phyloP scores from a whole-genome alignment of 2,888 invertebrate species.

The Acanthosepion esculentum region DNA sequence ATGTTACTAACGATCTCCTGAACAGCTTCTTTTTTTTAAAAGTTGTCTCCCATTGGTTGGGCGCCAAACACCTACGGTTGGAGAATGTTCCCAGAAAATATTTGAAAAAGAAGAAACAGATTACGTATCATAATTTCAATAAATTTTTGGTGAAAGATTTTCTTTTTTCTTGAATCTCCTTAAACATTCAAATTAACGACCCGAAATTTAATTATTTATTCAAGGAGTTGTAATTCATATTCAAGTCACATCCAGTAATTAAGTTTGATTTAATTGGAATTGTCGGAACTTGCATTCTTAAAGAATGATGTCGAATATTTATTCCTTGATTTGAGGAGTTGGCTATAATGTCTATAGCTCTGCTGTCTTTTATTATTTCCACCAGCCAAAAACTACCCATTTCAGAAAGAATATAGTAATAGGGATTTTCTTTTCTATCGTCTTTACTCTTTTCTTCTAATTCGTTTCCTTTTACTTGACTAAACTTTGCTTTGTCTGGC shows the following conservation, averaged over 20 bases:
- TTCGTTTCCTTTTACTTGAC: not conserved
- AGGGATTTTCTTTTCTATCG: too few relatives aligned
- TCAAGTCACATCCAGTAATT: conserved; percentile 5
- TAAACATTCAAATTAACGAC: not conserved
- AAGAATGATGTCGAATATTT: not conserved
- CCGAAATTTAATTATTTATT: not conserved
- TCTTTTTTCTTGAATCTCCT: not conserved
- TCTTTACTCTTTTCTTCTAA: too few relatives aligned
- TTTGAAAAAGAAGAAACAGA: not conserved
- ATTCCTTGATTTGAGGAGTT: not conserved
- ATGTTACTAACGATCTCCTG: not conserved
- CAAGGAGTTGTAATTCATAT: not conserved
- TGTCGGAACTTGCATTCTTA: not conserved
- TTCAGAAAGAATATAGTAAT: not conserved
- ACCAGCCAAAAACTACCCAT: not conserved
- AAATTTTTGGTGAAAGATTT: not conserved
- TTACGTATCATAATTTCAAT: conserved; percentile 25
- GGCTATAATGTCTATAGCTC: not conserved
- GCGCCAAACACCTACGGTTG: not conserved
- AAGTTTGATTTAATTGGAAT: not conserved
- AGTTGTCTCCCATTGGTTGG: not conserved
- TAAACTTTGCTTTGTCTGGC: too few relatives aligned
- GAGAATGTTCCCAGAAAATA: not conserved
- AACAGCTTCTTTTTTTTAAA: not conserved
- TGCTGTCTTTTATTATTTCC: not conserved